These are phyloP conservation scores for Spisula solida DNA, from an alignment of 2,888 invertebrate genomes.

Conservation along the genomic window DNA sequence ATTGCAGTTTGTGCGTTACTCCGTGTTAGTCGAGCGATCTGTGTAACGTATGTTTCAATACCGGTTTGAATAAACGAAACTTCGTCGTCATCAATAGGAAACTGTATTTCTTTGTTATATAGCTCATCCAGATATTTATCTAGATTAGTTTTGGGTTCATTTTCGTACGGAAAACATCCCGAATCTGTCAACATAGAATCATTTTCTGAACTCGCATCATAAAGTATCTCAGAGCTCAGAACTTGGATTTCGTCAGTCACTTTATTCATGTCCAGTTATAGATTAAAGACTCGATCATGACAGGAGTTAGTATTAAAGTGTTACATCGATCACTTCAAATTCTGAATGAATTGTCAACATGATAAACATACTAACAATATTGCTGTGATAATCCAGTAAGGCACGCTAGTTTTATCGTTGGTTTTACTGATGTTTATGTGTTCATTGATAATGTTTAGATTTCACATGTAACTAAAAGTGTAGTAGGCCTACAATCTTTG, in stretches of 20 bases:
- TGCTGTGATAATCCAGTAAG: background rate
- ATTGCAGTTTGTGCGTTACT: background rate
- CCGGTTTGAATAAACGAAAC: constrained; percentile 40
- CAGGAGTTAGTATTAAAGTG: background rate
- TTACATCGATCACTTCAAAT: background rate
- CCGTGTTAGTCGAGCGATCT: constrained; percentile 12
- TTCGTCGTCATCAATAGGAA: constrained; percentile 25
- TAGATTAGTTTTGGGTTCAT: constrained; percentile 30
- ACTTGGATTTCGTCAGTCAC: constrained; percentile 7
- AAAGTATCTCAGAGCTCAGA: background rate
- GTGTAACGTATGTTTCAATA: constrained; percentile 36
- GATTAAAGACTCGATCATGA: background rate
- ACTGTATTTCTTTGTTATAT: constrained; percentile 21
- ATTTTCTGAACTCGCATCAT: background rate
- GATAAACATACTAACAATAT: background rate
- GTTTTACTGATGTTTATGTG: background rate
- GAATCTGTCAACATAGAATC: constrained; percentile 16
- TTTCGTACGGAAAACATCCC: constrained; percentile 22
- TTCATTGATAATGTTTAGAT: too few species aligned
- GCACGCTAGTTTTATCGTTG: background rate
- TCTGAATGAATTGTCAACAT: background rate
- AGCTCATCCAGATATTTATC: constrained; percentile 39
- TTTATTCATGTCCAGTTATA: background rate
- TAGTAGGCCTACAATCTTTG: too few species aligned
- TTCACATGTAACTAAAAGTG: too few species aligned